phyloP scores from a whole-genome alignment of 2,888 invertebrate genomes.

The Synergus itoensis region DNA sequence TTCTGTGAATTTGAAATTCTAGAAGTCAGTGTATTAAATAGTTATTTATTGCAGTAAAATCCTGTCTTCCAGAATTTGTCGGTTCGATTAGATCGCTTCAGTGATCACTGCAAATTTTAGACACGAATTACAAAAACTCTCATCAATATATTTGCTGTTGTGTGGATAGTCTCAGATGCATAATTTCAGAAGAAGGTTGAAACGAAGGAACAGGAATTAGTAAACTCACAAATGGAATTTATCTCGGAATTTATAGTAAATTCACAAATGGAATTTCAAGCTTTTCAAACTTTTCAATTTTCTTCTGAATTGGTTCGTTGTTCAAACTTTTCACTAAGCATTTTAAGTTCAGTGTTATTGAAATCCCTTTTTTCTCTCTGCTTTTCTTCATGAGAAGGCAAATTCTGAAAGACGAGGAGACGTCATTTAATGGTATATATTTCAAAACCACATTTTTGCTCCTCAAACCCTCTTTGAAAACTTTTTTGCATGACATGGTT shows the following conservation, averaged over 20 bases:
- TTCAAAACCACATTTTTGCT: background rate
- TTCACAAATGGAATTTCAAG: conserved; percentile 8
- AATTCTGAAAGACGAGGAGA: background rate
- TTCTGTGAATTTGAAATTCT: background rate
- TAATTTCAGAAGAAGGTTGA: background rate
- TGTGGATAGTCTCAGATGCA: background rate
- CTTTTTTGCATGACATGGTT: background rate
- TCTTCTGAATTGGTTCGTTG: conserved; percentile 17
- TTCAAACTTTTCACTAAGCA: conserved; percentile 33
- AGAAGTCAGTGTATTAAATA: background rate
- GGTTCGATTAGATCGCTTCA: conserved; percentile 1
- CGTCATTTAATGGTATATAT: background rate
- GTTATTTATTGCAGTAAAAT: background rate
- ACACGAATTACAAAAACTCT: background rate
- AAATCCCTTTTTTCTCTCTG: background rate
- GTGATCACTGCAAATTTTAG: background rate
- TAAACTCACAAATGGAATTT: conserved; percentile 14
- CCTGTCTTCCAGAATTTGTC: conserved; percentile 1
- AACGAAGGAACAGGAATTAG: background rate
- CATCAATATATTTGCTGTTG: background rate
- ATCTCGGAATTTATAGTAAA: too few species aligned
- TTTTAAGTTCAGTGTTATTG: background rate
- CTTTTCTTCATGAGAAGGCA: background rate
- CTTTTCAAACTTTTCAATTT: conserved; percentile 4
- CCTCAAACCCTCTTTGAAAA: background rate